A percentile compares a stretch with the other conserved stretches of the same genome.
phyloP scores from a whole-genome alignment of 2,797 vertebrate species.

The Poeciliopsis infans region DNA sequence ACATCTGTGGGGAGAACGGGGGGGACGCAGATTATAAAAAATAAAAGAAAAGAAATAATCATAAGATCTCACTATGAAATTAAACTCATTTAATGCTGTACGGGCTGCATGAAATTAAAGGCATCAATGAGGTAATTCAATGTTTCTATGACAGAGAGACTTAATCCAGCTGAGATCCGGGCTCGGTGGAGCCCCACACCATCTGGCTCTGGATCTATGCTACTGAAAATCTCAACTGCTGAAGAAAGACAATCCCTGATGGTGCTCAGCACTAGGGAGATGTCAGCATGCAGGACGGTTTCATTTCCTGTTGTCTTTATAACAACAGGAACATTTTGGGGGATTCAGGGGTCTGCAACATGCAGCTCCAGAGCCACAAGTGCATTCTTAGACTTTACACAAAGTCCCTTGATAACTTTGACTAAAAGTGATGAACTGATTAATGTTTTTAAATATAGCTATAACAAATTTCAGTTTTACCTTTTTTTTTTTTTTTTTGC shows the following conservation, averaged over 20 bases:
- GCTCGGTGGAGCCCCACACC: neutral
- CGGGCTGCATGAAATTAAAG: neutral
- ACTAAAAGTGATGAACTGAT: too few relatives aligned
- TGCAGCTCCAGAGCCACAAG: too few relatives aligned
- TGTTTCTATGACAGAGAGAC: neutral
- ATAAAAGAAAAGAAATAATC: neutral
- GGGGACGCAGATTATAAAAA: neutral
- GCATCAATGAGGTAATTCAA: neutral
- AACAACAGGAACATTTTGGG: neutral
- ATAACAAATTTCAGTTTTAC: too few relatives aligned
- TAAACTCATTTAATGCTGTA: neutral
- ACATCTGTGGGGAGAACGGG: slow-evolving; percentile 6
- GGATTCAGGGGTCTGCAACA: neutral
- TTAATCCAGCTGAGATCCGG: neutral
- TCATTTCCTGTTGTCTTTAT: neutral
- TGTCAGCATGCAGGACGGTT: neutral
- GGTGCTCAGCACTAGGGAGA: neutral
- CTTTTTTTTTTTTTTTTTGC: too few relatives aligned
- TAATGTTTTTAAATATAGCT: too few relatives aligned
- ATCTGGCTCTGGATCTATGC: slow-evolving; percentile 2
- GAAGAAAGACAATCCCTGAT: neutral
- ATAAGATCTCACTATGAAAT: neutral
- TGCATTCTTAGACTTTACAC: too few relatives aligned
- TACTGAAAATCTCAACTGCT: neutral
- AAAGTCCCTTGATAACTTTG: too few relatives aligned